phyloP scores from a whole-genome alignment of 2,888 invertebrate species.

The Allygus modestus region DNA sequence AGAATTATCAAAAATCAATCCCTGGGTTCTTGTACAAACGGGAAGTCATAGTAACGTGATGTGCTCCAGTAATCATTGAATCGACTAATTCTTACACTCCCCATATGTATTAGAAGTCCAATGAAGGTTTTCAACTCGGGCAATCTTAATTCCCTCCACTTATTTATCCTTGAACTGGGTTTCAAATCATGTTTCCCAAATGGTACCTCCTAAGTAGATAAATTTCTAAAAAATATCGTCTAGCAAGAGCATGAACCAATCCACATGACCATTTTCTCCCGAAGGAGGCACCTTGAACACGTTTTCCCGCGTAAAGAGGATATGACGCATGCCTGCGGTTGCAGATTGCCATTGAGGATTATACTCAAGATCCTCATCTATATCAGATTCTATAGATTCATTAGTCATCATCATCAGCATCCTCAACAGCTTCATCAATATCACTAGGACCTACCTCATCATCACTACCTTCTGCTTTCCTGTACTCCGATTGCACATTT shows the following conservation, averaged over 20 bases:
- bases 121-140: constrained; percentile 13
- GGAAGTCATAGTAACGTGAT: not conserved
- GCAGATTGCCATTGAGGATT: not conserved
- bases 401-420: not conserved
- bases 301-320: not conserved
- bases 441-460: not conserved
- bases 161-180: constrained; percentile 15
- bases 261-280: not conserved
- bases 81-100: constrained; percentile 5
- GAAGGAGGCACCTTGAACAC: not conserved
- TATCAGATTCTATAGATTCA: not conserved
- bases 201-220: not conserved
- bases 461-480: not conserved
- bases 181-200: not conserved
- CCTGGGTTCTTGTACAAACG: not conserved
- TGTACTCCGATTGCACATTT: too few species aligned
- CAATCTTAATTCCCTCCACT: constrained; percentile 9
- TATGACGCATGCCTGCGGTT: not conserved
- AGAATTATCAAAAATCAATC: constrained; percentile 18
- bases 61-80: constrained; percentile 46
- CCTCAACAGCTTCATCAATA: not conserved
- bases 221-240: not conserved
- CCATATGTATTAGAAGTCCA: constrained; percentile 37
- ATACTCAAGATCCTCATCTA: not conserved
- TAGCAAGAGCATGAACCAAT: not conserved